These are phyloP conservation scores for Sebastes minor DNA, from an alignment of 2,797 vertebrate genomes.

Conservation along the genomic window DNA sequence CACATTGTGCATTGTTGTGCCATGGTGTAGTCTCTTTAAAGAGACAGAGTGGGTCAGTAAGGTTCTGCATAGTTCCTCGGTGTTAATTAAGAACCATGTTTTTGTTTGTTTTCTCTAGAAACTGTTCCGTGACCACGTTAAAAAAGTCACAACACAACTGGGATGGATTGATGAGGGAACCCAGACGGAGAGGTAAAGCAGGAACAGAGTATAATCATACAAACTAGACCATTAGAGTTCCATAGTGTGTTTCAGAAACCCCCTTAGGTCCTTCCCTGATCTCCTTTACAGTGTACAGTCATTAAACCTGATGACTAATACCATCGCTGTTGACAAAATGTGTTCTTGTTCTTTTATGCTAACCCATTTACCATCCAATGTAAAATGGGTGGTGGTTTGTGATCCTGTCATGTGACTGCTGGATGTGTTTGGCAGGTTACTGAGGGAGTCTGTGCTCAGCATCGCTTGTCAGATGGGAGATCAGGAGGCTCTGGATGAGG, in stretches of 20 bases:
- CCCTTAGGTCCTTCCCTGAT: not conserved
- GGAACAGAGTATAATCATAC: not conserved
- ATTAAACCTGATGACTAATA: not conserved
- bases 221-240: not conserved
- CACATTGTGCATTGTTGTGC: too few relatives aligned
- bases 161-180: constrained; percentile 84
- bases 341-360: not conserved
- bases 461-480: constrained; percentile 90
- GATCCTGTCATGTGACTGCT: not conserved
- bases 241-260: not conserved
- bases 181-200: constrained; percentile 84
- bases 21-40: too few relatives aligned
- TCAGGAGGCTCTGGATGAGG: constrained; percentile 66
- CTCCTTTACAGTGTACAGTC: not conserved
- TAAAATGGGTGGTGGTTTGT: too few relatives aligned
- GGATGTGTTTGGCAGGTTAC: constrained; percentile 80
- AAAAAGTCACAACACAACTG: constrained; percentile 72
- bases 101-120: constrained; percentile 76
- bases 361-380: not conserved
- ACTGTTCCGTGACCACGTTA: constrained; percentile 84
- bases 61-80: not conserved
- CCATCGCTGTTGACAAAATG: not conserved
- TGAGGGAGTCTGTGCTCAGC: constrained; percentile 86
- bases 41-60: not conserved
- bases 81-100: not conserved